A percentile compares a stretch with the other conserved stretches of the same genome.
Evolutionary conservation across 2,797 vertebrate species (phyloP).

Genomic region (Alosa sapidissima): DNA sequence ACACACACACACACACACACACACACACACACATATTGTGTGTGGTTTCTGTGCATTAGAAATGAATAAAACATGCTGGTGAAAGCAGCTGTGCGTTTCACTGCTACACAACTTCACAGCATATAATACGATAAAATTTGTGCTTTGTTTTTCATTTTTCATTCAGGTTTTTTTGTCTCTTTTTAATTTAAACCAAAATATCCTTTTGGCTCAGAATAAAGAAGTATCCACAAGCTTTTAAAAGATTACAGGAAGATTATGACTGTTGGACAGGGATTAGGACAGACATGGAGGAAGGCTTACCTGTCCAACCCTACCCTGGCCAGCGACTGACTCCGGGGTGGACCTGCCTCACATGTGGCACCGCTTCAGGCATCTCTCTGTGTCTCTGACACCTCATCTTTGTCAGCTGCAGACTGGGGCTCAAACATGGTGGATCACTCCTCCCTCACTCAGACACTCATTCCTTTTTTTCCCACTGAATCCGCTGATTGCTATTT

Average conservation of each 20-base stretch:
- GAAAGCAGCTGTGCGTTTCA: background rate
- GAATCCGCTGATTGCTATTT: background rate
- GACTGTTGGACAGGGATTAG: background rate
- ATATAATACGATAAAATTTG: background rate
- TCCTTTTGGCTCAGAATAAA: background rate
- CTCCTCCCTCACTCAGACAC: background rate
- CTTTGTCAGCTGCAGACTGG: background rate
- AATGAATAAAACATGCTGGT: background rate
- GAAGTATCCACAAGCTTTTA: background rate
- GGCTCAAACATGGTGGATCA: background rate
- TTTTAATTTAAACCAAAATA: background rate
- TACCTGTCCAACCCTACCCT: background rate
- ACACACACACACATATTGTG: background rate
- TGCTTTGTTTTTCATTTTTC: background rate
- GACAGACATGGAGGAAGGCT: background rate
- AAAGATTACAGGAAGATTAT: background rate
- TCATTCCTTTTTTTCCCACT: background rate
- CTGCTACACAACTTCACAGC: background rate
- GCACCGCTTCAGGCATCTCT: too few species aligned
- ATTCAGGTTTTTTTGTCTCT: background rate
- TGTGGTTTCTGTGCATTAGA: background rate
- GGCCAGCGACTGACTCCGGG: too few species aligned
- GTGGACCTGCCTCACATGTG: too few species aligned
- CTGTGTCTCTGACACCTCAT: background rate
- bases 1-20: background rate